These are phyloP conservation scores for Clepsis dumicolana DNA, from an alignment of 2,888 invertebrate genomes.

Conservation along the genomic window DNA sequence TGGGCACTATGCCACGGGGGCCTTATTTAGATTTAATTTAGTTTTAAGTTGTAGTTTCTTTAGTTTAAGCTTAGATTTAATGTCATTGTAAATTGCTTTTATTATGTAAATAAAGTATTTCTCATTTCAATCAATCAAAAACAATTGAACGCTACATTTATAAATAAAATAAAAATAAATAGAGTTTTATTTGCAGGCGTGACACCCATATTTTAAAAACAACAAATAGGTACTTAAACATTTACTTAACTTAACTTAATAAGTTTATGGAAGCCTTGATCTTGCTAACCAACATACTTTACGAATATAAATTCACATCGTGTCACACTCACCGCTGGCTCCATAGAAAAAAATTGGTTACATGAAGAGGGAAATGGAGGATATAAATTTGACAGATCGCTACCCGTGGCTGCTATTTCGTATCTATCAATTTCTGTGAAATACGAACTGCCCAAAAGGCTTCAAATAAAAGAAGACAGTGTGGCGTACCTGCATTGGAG, in stretches of 20 bases:
- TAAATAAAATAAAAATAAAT: no score
- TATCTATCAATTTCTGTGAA: conserved; percentile 38
- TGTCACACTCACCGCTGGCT: conserved; percentile 18
- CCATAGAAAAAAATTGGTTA: conserved; percentile 21
- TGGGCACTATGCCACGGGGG: no score
- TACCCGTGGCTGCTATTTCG: conserved; percentile 20
- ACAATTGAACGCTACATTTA: conserved; percentile 6
- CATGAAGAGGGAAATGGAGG: conserved; percentile 20
- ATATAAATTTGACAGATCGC: conserved; percentile 37
- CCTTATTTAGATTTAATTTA: no score
- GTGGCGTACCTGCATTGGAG: no score
- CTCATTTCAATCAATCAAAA: neutral
- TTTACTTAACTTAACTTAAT: no score
- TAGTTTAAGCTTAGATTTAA: no score
- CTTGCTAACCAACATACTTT: conserved; percentile 1
- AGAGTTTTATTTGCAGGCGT: no score
- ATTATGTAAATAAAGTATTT: no score
- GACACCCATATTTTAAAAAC: no score
- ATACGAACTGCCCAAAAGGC: conserved; percentile 23
- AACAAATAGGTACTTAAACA: no score
- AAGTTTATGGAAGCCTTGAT: neutral
- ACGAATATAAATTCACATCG: conserved; percentile 4
- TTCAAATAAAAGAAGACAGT: conserved; percentile 18
- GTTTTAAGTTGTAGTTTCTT: no score
- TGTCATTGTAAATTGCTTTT: no score